Base-by-base conservation (phyloP, 1,140 invertebrate species). In the Zaprionus vittiger region DNA sequence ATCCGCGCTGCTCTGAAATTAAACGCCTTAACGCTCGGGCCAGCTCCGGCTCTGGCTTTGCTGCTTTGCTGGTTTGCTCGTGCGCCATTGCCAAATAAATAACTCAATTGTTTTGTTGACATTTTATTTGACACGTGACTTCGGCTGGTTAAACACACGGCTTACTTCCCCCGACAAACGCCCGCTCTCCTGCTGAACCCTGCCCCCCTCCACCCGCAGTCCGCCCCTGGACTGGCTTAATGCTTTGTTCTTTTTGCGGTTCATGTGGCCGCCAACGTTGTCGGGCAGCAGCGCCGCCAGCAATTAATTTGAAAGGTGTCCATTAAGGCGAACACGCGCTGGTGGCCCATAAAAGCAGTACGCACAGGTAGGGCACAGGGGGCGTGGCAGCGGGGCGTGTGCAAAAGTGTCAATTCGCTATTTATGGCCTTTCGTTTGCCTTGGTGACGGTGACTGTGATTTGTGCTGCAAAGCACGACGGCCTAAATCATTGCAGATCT, bases 51-150 rank as follows among this genome's bases (percentile, higher is more conserved):
- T 6, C 6, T 6, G 41, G 15, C 9, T 31, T 31, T 31, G 9
- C 31, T 31, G 38, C 38, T 41, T 5, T 41, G 9, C 31, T 31
- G 38, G 15, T 41, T 5, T 41, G 57, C 63, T 44, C 49, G 81
- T 57, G 55, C 38, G 15, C 70, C 54, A 67, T 81, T 79, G 78
- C 85, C 84, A 81, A 85, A 89, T 89, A 89, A 89, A 89, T 89
- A 89, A 89, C 85, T 89, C 85, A 89, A 89, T 89, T 89, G 85
- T 90, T 89, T 89, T 89, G 85, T 85, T 89, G 85, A 89, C 85
- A 89, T 90, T 89, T 89, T 89, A 89, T 89, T 89, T 89, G 85
- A 89, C 85, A 89, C 85, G 85, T 90, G 85, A 90, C 85, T 90
- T 80, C 81, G 85, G 81, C 86, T 90, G 85, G 85, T 90, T 85